A percentile compares a stretch with the other conserved stretches of the same genome.
Conservation (phyloP, 2,113 vertebrate species). For the Carassius gibelio region DNA sequence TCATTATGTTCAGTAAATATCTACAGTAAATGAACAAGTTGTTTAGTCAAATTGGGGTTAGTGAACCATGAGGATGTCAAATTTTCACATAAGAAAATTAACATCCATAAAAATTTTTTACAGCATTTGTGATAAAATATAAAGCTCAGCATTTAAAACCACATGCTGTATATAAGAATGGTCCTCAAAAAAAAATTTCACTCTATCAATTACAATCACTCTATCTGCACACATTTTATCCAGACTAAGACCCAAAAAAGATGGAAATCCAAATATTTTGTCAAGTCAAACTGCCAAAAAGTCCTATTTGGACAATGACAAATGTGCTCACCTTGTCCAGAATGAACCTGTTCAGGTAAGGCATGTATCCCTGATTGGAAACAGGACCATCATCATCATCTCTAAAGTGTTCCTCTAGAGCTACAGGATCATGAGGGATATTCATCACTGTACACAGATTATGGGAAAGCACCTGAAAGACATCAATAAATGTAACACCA, state of each 20-base stretch:
- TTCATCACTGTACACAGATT: constrained; percentile 93
- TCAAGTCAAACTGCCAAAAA: background rate
- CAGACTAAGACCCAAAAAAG: too few relatives aligned
- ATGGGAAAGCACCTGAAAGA: constrained; percentile 91
- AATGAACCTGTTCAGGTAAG: constrained; percentile 96
- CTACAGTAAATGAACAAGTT: background rate
- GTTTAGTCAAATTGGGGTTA: background rate
- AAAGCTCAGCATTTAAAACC: background rate
- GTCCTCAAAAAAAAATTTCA: background rate
- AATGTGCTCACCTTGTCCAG: constrained; percentile 87
- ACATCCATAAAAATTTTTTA: background rate
- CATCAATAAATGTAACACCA: background rate
- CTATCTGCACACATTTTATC: background rate
- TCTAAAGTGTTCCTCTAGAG: constrained; percentile 89
- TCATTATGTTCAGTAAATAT: background rate
- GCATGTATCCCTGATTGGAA: constrained; percentile 99
- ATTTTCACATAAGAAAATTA: background rate
- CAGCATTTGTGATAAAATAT: background rate
- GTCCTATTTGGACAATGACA: background rate
- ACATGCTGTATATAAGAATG: background rate
- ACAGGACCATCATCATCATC: constrained; percentile 79
- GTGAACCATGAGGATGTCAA: background rate
- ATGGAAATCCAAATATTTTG: too few relatives aligned
- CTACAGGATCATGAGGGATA: constrained; percentile 94
- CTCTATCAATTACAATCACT: background rate